phyloP scores from a whole-genome alignment of 2,797 vertebrate species.

The Holocentrus rufus region DNA sequence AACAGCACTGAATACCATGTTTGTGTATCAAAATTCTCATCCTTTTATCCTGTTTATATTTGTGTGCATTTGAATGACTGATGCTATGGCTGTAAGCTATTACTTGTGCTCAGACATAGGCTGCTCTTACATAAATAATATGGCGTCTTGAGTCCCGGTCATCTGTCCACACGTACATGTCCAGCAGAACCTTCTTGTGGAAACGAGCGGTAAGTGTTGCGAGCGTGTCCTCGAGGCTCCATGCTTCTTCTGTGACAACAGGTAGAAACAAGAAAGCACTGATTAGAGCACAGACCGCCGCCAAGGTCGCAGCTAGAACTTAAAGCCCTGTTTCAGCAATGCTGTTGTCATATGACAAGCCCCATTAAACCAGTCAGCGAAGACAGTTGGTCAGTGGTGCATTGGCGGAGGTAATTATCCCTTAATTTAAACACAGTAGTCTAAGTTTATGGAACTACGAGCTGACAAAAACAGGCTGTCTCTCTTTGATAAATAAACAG shows the following conservation, averaged over 20 bases:
- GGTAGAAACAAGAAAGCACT: neutral
- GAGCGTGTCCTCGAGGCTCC: conserved; percentile 91
- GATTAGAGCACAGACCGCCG: too few relatives aligned
- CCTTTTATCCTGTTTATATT: neutral
- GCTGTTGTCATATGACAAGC: too few relatives aligned
- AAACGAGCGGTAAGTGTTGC: conserved; percentile 87
- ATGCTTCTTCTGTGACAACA: conserved; percentile 80
- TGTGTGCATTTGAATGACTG: neutral
- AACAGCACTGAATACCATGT: neutral
- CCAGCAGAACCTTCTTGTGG: conserved; percentile 90
- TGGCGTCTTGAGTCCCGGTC: conserved; percentile 91
- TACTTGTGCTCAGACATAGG: neutral
- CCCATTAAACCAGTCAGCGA: too few relatives aligned
- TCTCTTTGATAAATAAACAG: conserved; percentile 23
- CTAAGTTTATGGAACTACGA: conserved; percentile 6
- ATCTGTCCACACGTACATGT: conserved; percentile 95
- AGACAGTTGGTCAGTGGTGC: too few relatives aligned
- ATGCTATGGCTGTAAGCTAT: neutral
- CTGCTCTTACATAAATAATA: conserved; percentile 89
- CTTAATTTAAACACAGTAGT: conserved; percentile 23
- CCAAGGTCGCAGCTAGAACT: too few relatives aligned
- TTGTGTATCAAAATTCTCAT: neutral
- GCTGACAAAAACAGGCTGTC: conserved; percentile 9
- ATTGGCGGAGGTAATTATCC: neutral
- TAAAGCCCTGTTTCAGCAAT: too few relatives aligned